phyloP scores from a whole-genome alignment of 2,113 vertebrate species.

The Nicator chloris region DNA sequence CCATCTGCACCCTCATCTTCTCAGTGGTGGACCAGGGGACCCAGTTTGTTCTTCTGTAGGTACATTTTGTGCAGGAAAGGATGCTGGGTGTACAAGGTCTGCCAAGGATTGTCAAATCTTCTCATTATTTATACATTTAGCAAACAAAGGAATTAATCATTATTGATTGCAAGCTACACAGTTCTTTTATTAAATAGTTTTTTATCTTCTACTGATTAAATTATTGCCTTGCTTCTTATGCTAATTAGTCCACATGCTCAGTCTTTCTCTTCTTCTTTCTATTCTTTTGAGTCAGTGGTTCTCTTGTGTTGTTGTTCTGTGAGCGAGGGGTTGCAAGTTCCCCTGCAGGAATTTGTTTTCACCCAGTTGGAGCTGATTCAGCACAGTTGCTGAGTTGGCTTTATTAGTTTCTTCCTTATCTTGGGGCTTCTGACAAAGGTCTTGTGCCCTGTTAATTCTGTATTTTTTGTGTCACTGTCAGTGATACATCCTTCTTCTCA shows the following conservation, averaged over 20 bases:
- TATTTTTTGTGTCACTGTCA: background rate
- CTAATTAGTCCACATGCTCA: background rate
- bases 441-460: fast-evolving
- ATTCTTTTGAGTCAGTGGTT: background rate
- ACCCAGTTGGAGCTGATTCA: background rate
- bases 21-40: background rate
- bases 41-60: fast-evolving
- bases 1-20: background rate
- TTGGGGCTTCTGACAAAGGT: background rate
- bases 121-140: background rate
- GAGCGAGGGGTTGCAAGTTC: background rate
- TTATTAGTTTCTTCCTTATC: background rate
- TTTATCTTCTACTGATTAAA: background rate
- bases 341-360: background rate
- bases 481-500: background rate
- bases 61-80: background rate
- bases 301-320: background rate
- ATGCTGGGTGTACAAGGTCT: background rate
- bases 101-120: background rate
- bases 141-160: background rate
- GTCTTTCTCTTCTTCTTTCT: background rate
- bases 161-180: background rate
- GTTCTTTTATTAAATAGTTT: background rate
- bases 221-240: background rate
- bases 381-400: background rate